Conservation (phyloP, 2,113 vertebrate genomes). For the Syrrhaptes paradoxus region DNA sequence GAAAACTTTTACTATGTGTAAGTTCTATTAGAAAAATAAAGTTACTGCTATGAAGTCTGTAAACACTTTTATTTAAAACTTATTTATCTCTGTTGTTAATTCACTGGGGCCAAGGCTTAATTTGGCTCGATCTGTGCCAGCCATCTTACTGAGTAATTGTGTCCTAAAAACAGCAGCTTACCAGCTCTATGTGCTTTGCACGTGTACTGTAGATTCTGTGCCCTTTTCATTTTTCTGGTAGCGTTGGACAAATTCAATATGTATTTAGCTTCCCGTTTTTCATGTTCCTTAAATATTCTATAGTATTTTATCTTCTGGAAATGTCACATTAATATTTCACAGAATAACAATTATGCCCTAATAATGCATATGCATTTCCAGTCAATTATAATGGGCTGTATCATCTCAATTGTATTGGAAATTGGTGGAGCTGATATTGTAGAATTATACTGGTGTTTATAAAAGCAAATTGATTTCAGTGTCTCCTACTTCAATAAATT, state of each 20-base stretch:
- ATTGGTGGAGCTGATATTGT: neutral
- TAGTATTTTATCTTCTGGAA: neutral
- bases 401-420: neutral
- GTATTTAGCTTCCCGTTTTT: neutral
- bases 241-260: neutral
- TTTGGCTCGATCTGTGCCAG: neutral
- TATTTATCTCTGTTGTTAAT: neutral
- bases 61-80: neutral
- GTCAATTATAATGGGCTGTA: neutral
- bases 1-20: neutral
- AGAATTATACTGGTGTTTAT: neutral
- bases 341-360: neutral
- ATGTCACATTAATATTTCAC: neutral
- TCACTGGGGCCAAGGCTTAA: neutral
- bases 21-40: conserved; percentile 1
- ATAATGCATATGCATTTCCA: neutral
- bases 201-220: neutral
- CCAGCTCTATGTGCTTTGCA: neutral
- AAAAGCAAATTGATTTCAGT: neutral
- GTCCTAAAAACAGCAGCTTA: neutral
- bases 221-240: neutral
- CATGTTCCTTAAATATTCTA: neutral
- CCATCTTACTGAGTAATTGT: neutral
- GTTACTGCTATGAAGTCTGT: neutral
- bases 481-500: neutral